Base-by-base conservation (phyloP, 2,888 invertebrate species). In the Adelognathus sp. region DNA sequence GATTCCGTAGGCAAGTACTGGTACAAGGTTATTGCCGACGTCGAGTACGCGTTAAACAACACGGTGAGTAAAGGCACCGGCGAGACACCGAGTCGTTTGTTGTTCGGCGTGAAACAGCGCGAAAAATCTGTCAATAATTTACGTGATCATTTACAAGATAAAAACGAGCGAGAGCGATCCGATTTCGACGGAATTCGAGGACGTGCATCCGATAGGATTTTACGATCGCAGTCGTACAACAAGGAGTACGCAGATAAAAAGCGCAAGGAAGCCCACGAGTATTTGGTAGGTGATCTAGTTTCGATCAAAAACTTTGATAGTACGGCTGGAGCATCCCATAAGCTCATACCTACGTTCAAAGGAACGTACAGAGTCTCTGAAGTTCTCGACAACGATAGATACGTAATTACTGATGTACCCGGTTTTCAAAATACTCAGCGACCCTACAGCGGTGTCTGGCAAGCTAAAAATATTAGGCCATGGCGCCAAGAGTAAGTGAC, bases 271-370 rank as follows among this genome's bases (percentile, higher is more conserved):
- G 63, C 67, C 4, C 67, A 41, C 31, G 67, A 67, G 14, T 75
- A 75, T 50, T 60, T 41, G 0, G 39, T 67, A 16, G 61, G 61
- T 0, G 74, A 74, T 1, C 39, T 67, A 6, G 54, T 74, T 3
- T 6, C 33, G 3, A 74, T 74, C 44, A 60, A 44, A 11, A 74
- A 74, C 16, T 74, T 74, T 14, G 60, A 74, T 14, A 74, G 58
- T 67, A 60, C 74, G 11, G 21, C 29, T 0, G 67, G 50, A 39
- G 33, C 14, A 33, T 9, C 60, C 0, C 50, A 60, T 11, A 60
- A 74, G 60, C 67, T 74, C 24, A 60, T 33, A 18, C 60, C 50
- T 4, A 7, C 1, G 27, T 60, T 60, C n/a, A 39, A 50, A 29
- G 60, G 60, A 50, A 46, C 74, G 29, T 74, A 74, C 27, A 33